Evolutionary conservation across 2,113 vertebrate species (phyloP).

Genomic region (Mesembrinibis cayennensis): DNA sequence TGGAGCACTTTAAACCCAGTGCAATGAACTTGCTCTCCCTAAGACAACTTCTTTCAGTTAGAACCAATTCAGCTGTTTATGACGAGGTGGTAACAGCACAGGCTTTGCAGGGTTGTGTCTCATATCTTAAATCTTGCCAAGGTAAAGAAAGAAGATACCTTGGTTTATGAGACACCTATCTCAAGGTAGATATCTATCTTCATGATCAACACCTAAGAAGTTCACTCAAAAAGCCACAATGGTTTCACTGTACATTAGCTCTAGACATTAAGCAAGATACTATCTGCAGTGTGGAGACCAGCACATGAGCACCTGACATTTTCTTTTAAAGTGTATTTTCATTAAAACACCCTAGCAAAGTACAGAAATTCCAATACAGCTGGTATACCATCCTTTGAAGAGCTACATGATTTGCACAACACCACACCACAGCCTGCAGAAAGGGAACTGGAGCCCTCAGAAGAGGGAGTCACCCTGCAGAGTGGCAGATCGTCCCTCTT

Average conservation of each 20-base stretch:
- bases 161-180: not conserved
- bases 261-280: not conserved
- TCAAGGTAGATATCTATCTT: not conserved
- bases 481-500: no score
- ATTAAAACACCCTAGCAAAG: not conserved
- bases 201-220: fast-evolving
- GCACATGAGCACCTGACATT: not conserved
- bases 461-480: not conserved
- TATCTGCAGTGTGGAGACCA: fast-evolving
- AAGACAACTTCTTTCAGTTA: not conserved
- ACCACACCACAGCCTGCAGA: not conserved
- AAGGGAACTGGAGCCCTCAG: not conserved
- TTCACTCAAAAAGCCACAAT: not conserved
- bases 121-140: fast-evolving
- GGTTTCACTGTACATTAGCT: not conserved
- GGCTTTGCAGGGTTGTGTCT: not conserved
- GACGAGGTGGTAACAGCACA: not conserved
- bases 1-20: not conserved
- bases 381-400: not conserved
- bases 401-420: not conserved
- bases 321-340: not conserved
- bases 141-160: not conserved
- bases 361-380: fast-evolving
- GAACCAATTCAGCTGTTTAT: not conserved
- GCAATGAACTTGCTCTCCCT: not conserved